These are phyloP conservation scores for Labroides dimidiatus DNA, from an alignment of 2,797 vertebrate genomes.

Conservation along the genomic window DNA sequence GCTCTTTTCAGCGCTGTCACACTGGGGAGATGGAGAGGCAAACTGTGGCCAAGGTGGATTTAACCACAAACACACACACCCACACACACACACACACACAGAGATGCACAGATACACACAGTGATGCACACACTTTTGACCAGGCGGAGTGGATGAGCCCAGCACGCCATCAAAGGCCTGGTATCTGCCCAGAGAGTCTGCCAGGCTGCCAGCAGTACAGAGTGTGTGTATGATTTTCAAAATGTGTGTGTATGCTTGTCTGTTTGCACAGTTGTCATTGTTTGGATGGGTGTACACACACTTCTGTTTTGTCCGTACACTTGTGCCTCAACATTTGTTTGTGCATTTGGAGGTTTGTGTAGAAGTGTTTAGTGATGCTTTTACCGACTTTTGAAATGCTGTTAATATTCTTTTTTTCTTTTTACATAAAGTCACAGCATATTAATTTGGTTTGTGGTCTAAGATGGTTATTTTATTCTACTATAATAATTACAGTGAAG, in stretches of 20 bases:
- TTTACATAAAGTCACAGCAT: neutral
- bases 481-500: slow-evolving; percentile 8
- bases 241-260: slow-evolving; percentile 39
- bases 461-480: slow-evolving; percentile 9
- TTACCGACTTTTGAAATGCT: slow-evolving; percentile 6
- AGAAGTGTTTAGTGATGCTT: slow-evolving; percentile 2
- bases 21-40: slow-evolving; percentile 79
- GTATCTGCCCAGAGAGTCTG: slow-evolving; percentile 66
- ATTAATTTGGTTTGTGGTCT: slow-evolving; percentile 1
- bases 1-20: slow-evolving; percentile 77
- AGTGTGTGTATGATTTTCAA: slow-evolving; percentile 45
- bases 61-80: slow-evolving; percentile 68
- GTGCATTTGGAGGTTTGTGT: slow-evolving; percentile 14
- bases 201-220: slow-evolving; percentile 54
- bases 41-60: slow-evolving; percentile 82
- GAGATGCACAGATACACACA: slow-evolving; percentile 34
- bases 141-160: slow-evolving; percentile 66
- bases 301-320: slow-evolving; percentile 7
- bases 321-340: slow-evolving; percentile 3
- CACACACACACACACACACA: slow-evolving; percentile 5
- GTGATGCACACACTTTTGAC: slow-evolving; percentile 59
- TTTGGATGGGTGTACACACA: slow-evolving; percentile 33
- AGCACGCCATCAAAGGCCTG: slow-evolving; percentile 69
- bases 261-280: slow-evolving; percentile 61
- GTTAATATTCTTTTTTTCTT: neutral